Percentiles rank a stretch among this genome's conserved stretches.
These are phyloP conservation scores for Ptilorrhoa leucosticta DNA, from an alignment of 2,113 vertebrate genomes.

Conservation along the genomic window DNA sequence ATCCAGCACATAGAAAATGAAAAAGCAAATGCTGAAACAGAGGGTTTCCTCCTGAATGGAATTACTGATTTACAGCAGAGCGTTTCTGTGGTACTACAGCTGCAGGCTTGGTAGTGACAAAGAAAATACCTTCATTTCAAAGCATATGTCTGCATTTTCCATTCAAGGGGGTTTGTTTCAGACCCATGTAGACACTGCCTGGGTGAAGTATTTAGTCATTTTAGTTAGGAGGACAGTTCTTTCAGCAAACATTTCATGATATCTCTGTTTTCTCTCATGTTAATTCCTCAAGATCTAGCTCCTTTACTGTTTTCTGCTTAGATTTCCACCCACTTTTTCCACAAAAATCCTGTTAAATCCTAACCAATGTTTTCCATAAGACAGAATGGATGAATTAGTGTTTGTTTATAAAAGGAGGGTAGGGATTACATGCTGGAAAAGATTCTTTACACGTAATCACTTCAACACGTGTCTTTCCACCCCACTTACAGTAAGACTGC, in stretches of 20 bases:
- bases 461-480: conserved; percentile 16
- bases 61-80: background rate
- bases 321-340: background rate
- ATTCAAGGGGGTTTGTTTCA: background rate
- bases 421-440: conserved; percentile 14
- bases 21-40: background rate
- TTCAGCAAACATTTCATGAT: background rate
- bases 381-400: background rate
- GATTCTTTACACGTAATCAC: background rate
- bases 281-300: background rate
- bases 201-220: background rate
- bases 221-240: background rate
- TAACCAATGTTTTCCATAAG: background rate
- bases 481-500: background rate
- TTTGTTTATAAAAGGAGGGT: background rate
- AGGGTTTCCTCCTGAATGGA: background rate
- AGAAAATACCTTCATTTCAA: background rate
- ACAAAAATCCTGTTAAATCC: background rate
- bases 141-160: background rate
- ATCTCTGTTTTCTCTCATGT: background rate
- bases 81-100: background rate
- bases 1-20: background rate
- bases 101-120: background rate
- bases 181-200: background rate
- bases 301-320: background rate